Evolutionary conservation across 1,140 invertebrate genomes (phyloP).

Genomic region (Papilio polytes): DNA sequence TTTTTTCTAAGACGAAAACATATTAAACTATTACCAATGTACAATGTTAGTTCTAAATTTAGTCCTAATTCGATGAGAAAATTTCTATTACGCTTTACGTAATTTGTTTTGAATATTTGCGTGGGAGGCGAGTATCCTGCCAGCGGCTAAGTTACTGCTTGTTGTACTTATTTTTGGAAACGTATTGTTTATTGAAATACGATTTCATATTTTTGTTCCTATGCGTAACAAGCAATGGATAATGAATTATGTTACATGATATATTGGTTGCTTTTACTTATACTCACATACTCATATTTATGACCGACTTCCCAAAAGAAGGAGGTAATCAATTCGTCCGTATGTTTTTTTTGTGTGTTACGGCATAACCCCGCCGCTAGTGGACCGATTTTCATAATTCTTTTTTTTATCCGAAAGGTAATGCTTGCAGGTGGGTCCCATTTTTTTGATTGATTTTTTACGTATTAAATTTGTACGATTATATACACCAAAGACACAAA

Average conservation of each 20-base stretch:
- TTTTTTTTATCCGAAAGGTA: too few relatives aligned
- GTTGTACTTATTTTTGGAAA: conserved; percentile 15
- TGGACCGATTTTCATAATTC: too few relatives aligned
- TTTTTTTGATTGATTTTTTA: too few relatives aligned
- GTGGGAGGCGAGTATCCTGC: background rate
- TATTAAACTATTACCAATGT: too few relatives aligned
- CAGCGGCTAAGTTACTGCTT: background rate
- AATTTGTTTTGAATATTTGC: conserved; percentile 18
- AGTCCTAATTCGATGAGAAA: background rate
- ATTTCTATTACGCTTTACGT: conserved; percentile 16
- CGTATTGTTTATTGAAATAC: background rate
- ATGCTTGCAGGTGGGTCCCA: too few relatives aligned
- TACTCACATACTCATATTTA: too few relatives aligned
- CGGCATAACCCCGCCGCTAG: too few relatives aligned
- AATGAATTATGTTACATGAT: background rate
- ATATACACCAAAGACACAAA: background rate
- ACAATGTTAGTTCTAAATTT: background rate
- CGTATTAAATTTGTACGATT: background rate
- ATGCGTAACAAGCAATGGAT: background rate
- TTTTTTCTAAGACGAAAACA: too few relatives aligned
- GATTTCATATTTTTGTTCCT: background rate
- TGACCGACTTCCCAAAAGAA: too few relatives aligned
- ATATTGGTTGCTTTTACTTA: background rate
- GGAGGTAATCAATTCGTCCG: too few relatives aligned
- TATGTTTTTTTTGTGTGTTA: too few relatives aligned